Evolutionary conservation across 2,797 vertebrate genomes (phyloP), one percentile per base, ranked within the genome.

Genomic region (Helicolenus hilgendorfi): DNA sequence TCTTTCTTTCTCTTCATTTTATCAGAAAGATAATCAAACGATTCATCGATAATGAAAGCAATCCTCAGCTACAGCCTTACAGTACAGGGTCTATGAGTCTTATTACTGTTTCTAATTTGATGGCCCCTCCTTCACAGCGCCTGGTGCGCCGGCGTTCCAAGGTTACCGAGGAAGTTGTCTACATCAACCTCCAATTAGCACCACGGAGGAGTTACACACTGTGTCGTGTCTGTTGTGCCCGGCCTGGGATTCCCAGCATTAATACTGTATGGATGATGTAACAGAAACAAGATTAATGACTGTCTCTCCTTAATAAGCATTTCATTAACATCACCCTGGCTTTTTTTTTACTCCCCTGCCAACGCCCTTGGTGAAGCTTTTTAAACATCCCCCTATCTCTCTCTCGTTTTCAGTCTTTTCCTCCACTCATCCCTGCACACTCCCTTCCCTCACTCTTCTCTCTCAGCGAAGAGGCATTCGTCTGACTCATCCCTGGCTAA

Each of bases 401-500:
- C 6, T 77, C n/a, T 72, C 38, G 31, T 55, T 74, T 84, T 71
- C 33, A 31, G 55, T 22, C 45, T 56, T 72, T 74, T 68, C 74
- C 22, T 36, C 5, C n/a, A 27, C 53, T 89, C 72, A 53, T 89
- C 70, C 27, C 79, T 71, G 58, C 41, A 73, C 67, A 5, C 64
- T 80, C 83, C 58, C 77, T 55, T 85, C 63, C 64, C 72, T 88
- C 55, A 7, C 27, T 83, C 67, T 24, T 69, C 75, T 84, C 83
- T 20, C 84, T 87, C 87, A 88, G 82, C 68, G 70, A 88, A 92
- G 82, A 88, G 85, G 53, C 77, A 89, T 89, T 87, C 55, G 76
- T 89, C 91, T 96, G 94, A 96, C 86, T 96, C 93, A 96, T 94
- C 90, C 72, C 33, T 78, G 79, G 82, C 86, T 96, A 95, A 94